Percentiles rank a stretch among this genome's conserved stretches.
These are phyloP conservation scores for Pterocles burchelli DNA, from an alignment of 2,113 vertebrate genomes.

Conservation along the genomic window DNA sequence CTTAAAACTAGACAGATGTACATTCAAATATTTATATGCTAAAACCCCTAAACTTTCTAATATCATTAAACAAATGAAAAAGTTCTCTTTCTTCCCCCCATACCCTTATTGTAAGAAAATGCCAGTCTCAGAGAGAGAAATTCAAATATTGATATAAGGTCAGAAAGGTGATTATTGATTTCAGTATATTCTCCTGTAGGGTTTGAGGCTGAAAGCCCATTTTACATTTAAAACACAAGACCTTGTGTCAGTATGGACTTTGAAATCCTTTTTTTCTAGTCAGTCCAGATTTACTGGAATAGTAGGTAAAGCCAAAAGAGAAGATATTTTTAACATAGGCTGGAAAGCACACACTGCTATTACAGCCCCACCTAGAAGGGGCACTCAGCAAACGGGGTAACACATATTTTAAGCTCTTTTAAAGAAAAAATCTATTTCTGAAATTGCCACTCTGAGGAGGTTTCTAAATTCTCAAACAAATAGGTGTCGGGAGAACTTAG, in stretches of 20 bases:
- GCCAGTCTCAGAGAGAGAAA: neutral
- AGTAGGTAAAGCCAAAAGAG: neutral
- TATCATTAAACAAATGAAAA: neutral
- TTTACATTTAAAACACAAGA: neutral
- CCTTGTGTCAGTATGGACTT: neutral
- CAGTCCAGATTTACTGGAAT: neutral
- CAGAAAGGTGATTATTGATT: neutral
- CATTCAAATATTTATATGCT: neutral
- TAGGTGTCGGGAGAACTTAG: neutral
- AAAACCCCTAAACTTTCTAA: neutral
- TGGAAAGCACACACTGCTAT: neutral
- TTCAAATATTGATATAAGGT: neutral
- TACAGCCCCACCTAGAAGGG: neutral
- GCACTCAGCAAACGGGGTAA: neutral
- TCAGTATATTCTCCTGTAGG: neutral
- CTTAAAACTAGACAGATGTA: neutral
- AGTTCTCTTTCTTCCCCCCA: accelerated
- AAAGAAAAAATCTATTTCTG: neutral
- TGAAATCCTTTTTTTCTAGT: neutral
- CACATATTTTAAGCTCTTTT: neutral
- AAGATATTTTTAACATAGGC: neutral
- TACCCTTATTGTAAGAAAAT: neutral
- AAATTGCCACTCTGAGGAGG: neutral
- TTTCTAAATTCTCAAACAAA: neutral
- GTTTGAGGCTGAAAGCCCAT: neutral